phyloP scores from a whole-genome alignment of 2,113 vertebrate species.

The Aspidoscelis tigris region DNA sequence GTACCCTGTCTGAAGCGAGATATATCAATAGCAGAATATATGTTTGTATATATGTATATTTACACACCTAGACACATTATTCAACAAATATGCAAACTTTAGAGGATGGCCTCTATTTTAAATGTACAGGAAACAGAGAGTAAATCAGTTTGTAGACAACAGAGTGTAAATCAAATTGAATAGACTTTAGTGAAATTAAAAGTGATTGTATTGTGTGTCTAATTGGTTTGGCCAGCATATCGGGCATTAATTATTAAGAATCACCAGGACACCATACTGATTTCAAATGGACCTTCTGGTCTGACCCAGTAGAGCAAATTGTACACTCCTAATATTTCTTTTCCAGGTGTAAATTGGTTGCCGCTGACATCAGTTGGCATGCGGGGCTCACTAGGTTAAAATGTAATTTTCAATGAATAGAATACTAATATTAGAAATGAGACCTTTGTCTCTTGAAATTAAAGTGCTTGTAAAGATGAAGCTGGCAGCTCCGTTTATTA shows the following conservation, averaged over 20 bases:
- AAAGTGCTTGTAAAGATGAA: constrained; percentile 71
- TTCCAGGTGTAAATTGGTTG: constrained; percentile 64
- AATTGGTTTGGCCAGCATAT: constrained; percentile 44
- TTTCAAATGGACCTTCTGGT: constrained; percentile 56
- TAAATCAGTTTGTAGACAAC: neutral
- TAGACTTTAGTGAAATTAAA: constrained; percentile 42
- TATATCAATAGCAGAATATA: neutral
- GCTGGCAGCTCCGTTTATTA: constrained; percentile 66
- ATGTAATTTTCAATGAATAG: constrained; percentile 66
- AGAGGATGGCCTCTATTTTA: neutral
- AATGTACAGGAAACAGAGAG: neutral
- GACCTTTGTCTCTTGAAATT: constrained; percentile 73
- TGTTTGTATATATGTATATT: neutral
- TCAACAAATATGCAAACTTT: neutral
- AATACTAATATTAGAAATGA: constrained; percentile 70
- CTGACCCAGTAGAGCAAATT: constrained; percentile 50
- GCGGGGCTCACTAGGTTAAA: constrained; percentile 64
- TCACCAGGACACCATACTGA: constrained; percentile 53
- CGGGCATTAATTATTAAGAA: constrained; percentile 53
- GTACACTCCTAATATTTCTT: constrained; percentile 44
- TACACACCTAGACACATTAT: too few relatives aligned
- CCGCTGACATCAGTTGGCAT: constrained; percentile 59
- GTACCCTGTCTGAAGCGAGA: neutral
- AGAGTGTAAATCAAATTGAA: constrained; percentile 8
- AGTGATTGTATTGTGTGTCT: neutral